These are phyloP conservation scores for Ectemnius lituratus DNA, from an alignment of 2,888 invertebrate genomes.

Conservation along the genomic window DNA sequence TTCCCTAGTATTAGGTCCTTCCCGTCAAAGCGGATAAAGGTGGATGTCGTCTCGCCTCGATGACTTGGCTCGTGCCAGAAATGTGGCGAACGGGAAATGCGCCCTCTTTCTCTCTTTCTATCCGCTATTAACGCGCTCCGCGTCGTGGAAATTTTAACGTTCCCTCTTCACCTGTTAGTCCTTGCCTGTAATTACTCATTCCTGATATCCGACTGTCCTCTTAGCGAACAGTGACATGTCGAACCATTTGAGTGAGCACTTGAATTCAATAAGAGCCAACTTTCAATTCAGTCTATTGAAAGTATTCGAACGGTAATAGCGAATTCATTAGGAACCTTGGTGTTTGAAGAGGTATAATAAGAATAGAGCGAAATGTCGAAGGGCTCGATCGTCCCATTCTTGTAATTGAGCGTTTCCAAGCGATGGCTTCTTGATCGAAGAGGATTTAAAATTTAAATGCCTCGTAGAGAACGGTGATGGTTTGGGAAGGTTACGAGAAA, in stretches of 20 bases:
- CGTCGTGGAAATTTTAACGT: conserved; percentile 65
- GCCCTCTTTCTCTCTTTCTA: neutral
- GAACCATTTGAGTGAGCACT: neutral
- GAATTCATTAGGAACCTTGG: too few species aligned
- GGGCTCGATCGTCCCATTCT: too few species aligned
- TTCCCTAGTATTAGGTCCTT: neutral
- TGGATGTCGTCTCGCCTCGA: conserved; percentile 60
- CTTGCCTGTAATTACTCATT: conserved; percentile 10
- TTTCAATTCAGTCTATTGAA: too few species aligned
- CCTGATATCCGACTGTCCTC: neutral
- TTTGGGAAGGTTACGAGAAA: neutral
- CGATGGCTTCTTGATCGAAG: conserved; percentile 56
- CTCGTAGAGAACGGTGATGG: conserved; percentile 18
- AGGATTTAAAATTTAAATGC: conserved; percentile 70
- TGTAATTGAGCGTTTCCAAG: conserved; percentile 14
- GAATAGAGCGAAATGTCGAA: too few species aligned
- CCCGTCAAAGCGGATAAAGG: neutral
- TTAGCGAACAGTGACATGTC: neutral
- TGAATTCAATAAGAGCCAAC: neutral
- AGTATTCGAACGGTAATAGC: too few species aligned
- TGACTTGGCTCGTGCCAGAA: conserved; percentile 49
- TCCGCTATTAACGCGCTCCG: conserved; percentile 41
- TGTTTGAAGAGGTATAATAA: too few species aligned
- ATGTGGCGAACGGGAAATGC: conserved; percentile 61
- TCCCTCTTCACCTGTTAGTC: conserved; percentile 59